Conservation (phyloP, 2,113 vertebrate species). For the Tragelaphus imberbis region DNA sequence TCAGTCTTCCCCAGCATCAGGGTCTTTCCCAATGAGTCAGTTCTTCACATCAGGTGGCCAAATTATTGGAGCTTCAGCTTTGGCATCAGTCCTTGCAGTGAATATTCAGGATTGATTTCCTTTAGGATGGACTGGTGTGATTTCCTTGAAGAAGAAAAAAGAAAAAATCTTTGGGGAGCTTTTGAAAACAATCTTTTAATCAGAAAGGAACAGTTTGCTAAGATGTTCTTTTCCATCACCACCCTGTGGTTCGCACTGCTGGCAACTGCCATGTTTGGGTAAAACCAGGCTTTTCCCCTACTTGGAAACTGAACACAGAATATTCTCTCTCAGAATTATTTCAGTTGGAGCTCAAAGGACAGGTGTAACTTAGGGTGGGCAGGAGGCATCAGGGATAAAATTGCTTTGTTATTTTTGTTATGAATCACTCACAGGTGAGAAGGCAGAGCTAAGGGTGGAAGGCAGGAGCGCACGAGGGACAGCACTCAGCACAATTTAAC, state of each 20-base stretch:
- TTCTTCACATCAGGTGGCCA: not conserved
- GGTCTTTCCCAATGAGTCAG: not conserved
- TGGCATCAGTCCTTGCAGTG: not conserved
- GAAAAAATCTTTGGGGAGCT: not conserved
- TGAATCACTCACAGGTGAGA: not conserved
- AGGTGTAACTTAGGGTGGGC: not conserved
- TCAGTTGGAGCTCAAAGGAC: not conserved
- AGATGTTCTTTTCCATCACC: not conserved
- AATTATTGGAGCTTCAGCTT: not conserved
- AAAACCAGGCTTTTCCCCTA: not conserved
- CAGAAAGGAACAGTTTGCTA: not conserved
- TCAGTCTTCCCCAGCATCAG: not conserved
- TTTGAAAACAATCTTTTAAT: not conserved
- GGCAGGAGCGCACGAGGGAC: not conserved
- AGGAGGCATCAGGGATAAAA: not conserved
- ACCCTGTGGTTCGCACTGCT: not conserved
- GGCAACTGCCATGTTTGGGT: not conserved
- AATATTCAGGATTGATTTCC: not conserved
- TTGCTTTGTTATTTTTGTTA: not conserved
- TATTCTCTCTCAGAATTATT: not conserved
- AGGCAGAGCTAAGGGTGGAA: not conserved
- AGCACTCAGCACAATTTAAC: not conserved
- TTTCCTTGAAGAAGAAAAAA: not conserved
- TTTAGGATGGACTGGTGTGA: not conserved
- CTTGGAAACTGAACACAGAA: not conserved